These are phyloP conservation scores for Zoanthus solanderi DNA, from an alignment of 92 coral and sea anemone genomes.

Conservation along the genomic window DNA sequence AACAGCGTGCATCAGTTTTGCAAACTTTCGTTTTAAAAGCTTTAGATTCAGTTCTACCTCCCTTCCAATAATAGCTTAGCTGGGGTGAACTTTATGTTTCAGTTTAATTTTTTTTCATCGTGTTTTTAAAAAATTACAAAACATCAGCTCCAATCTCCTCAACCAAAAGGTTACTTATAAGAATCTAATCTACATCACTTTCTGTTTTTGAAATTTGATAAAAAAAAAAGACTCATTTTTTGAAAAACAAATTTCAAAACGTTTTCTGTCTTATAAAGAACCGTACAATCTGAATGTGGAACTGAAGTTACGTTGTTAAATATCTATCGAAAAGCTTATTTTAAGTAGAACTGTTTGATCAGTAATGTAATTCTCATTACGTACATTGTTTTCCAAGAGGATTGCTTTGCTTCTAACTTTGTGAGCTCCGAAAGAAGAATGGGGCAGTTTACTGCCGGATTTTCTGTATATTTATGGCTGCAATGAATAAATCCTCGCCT, in stretches of 20 bases:
- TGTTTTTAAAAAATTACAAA: background rate
- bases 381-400: background rate
- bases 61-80: too few relatives aligned
- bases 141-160: background rate
- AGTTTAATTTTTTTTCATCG: too few relatives aligned
- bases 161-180: background rate
- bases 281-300: too few relatives aligned
- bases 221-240: background rate
- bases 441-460: constrained; percentile 1
- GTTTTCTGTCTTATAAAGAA: too few relatives aligned
- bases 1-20: too few relatives aligned
- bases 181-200: background rate
- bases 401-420: background rate
- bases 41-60: too few relatives aligned
- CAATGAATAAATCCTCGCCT: constrained; percentile 35
- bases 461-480: constrained; percentile 17
- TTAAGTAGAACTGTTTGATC: background rate
- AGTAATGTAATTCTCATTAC: background rate
- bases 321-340: background rate
- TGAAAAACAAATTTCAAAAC: background rate
- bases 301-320: background rate
- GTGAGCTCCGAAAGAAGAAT: constrained; percentile 22
- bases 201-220: background rate
- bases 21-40: too few relatives aligned
- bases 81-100: too few relatives aligned